Base-by-base conservation (phyloP, 2,888 invertebrate genomes). In the Patella ulyssiponensis region DNA sequence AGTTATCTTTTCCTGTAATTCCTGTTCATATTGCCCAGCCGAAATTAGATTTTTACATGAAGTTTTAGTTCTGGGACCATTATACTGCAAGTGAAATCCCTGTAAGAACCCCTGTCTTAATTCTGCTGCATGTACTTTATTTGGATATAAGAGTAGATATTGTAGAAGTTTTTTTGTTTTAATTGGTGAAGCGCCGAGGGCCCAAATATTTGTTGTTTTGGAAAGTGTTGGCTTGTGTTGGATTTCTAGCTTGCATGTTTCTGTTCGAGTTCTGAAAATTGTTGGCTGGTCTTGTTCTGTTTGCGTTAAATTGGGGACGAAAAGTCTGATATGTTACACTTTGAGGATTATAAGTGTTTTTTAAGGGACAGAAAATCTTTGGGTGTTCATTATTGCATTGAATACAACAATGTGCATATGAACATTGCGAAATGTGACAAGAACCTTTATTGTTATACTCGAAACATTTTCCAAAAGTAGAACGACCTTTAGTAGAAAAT, bases 71-170 rank as follows among this genome's bases (percentile, higher is more conserved):
- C 74, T 23, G 3, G 72, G 73, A n/a, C 77, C 70, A 54, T 23
- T 53, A 52, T 77, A 77, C 5, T 77, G 15, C 44, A 77, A 64
- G 15, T 44, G n/a, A 69, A 77, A 77, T 3, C 77, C 74, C 52
- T 54, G 17, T 33, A n/a, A 3, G 17, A 77, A 77, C 17, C 73
- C 53, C 3, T 77, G 44, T 15, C n/a, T 74, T 69, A 73, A 69
- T 20, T 77, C 69, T 53, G 23, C 27, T 23, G 54, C 74, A 11
- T 73, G 12, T 14, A 3, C 20, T 53, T 73, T 53, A 53, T 23
- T 17, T 23, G 73, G 73, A 58, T 77, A 73, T 9, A 17, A 7
- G 33, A 17, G 3, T 20, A 77, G 27, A 27, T n/a, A 73, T 5
- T 52, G 27, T 51, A 20, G 15, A 14, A 74, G 17, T 20, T 9